Evolutionary conservation across 35 echinoderm and acorn worm species (phyloP).

Genomic region (Lytechinus pictus): DNA sequence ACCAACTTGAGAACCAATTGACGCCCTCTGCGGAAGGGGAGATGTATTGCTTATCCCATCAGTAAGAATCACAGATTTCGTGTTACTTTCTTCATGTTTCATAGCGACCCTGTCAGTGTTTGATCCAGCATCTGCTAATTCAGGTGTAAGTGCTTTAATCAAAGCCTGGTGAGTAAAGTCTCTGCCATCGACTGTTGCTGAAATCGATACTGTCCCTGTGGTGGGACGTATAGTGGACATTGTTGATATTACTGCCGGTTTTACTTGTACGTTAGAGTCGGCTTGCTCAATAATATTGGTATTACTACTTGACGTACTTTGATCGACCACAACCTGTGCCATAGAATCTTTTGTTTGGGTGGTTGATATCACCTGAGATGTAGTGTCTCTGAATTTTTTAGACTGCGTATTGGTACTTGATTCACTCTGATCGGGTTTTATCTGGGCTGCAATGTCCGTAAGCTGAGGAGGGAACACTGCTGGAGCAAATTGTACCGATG

Average conservation of each 20-base stretch:
- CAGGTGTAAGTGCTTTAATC: not conserved
- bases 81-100: too few relatives aligned
- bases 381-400: not conserved
- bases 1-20: not conserved
- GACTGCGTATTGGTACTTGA: constrained; percentile 15
- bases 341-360: not conserved
- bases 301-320: not conserved
- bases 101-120: too few relatives aligned
- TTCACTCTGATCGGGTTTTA: constrained; percentile 21
- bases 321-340: constrained; percentile 1
- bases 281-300: not conserved
- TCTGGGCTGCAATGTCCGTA: not conserved
- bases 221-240: not conserved
- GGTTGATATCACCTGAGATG: not conserved
- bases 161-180: not conserved
- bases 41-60: too few relatives aligned
- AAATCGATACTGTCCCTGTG: not conserved
- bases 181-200: not conserved
- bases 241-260: not conserved
- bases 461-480: not conserved
- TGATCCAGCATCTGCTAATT: not conserved
- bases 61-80: too few relatives aligned
- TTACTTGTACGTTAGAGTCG: constrained; percentile 30
- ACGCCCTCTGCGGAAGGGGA: too few relatives aligned
- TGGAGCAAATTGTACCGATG: constrained; percentile 6